Evolutionary conservation across 2,113 vertebrate species (phyloP), one percentile per base, ranked within the genome.

Genomic region (Suncus etruscus): DNA sequence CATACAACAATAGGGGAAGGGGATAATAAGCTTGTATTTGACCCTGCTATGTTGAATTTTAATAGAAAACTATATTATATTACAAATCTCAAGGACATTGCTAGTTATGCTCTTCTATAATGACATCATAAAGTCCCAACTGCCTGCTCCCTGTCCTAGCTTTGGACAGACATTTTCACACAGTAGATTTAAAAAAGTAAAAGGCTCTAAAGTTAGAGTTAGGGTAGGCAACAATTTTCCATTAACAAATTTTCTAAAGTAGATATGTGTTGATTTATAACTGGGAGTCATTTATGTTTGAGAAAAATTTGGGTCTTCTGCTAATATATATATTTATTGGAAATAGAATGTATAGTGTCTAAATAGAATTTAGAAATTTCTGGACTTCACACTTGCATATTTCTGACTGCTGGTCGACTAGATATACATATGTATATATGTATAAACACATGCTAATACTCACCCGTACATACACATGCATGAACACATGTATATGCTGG

Each of bases 291-390:
- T 48, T 27, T 66, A 77, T 87, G 27, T 79, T 45, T 39, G 29
- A 83, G 74, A 77, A 32, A 86, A 83, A 83, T 68, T 31, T 68
- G 39, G 8, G 50, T 77, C 66, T 90, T 27, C n/a, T 65, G 25
- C 78, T 79, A 91, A 68, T 85, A 63, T 5, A 27, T 24, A 88
- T 24, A 32, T 22, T 24, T 51, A 83, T 24, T 31, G 61, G n/a
- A 83, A 91, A 91, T 22, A 63, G 39, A 86, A 80, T 88, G 73
- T 80, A 80, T 12, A 61, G 10, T 80, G 25, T 66, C 61, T 83
- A 91, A 86, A 11, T 7, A 93, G 14, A 11, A 48, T 65, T 73
- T 29, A n/a, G 86, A 47, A 91, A 48, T 39, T 90, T 27, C 58
- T 27, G 11, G n/a, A 58, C 72, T 25, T 88, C n/a, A 82, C 29